Percentiles rank a stretch among this genome's conserved stretches.
Conservation (phyloP, 2,797 vertebrate species). For the Serranus cabrilla region DNA sequence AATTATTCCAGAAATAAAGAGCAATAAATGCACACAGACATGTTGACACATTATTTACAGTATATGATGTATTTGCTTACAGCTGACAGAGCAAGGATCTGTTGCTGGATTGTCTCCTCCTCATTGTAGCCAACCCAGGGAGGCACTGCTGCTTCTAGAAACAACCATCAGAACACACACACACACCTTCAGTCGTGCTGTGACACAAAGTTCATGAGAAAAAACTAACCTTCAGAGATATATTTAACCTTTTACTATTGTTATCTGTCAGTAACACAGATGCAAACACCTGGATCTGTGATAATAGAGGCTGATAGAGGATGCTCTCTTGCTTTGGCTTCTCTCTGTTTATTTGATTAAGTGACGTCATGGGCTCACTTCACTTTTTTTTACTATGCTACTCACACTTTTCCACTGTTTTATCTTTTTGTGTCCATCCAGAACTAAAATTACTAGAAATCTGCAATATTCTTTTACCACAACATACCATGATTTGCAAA, state of each 20-base stretch:
- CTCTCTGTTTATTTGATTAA: too few species aligned
- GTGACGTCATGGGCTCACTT: neutral
- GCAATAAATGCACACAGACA: fast-evolving
- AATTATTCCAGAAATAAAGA: neutral
- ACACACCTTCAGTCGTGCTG: neutral
- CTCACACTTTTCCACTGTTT: neutral
- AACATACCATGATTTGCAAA: neutral
- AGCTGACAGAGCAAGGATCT: constrained; percentile 96
- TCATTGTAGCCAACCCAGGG: constrained; percentile 97
- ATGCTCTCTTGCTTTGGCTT: too few species aligned
- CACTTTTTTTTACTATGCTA: neutral
- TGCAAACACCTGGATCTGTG: neutral
- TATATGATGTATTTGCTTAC: constrained; percentile 82
- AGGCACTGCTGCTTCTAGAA: constrained; percentile 91
- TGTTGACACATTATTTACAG: neutral
- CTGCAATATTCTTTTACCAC: neutral
- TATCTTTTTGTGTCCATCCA: too few species aligned
- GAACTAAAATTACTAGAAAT: neutral
- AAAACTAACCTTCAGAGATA: neutral
- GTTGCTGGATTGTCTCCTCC: constrained; percentile 97
- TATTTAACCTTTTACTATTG: neutral
- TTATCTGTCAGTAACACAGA: neutral
- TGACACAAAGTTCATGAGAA: neutral
- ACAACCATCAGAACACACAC: constrained; percentile 2
- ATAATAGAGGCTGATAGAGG: neutral